phyloP scores from a whole-genome alignment of 2,888 invertebrate species.

The Brenthis hecate region DNA sequence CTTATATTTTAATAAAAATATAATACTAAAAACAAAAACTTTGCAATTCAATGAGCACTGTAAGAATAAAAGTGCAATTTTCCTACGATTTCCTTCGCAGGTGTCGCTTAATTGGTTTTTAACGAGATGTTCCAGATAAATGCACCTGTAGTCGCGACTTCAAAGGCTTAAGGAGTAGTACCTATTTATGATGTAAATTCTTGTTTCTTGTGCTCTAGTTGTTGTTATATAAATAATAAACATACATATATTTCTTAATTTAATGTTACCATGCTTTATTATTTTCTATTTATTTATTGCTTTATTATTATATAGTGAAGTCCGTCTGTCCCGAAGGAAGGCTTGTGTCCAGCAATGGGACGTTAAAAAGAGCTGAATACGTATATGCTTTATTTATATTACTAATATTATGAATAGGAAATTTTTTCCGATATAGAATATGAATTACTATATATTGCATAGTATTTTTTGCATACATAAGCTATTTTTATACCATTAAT shows the following conservation, averaged over 20 bases:
- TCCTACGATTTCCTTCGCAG: constrained; percentile 34
- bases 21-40: constrained; percentile 27
- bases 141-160: constrained; percentile 23
- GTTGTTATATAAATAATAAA: no score
- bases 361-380: no score
- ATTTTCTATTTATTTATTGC: background rate
- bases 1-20: constrained; percentile 2
- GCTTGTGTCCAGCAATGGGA: no score
- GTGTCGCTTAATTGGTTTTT: constrained; percentile 40
- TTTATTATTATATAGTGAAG: background rate
- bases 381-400: no score
- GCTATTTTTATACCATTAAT: no score
- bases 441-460: no score
- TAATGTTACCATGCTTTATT: no score
- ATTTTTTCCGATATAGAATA: no score
- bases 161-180: constrained; percentile 14
- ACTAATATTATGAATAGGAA: no score
- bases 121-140: constrained; percentile 35
- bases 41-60: constrained; percentile 25
- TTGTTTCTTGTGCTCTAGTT: background rate
- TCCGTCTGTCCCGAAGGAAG: no score
- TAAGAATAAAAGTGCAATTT: constrained; percentile 38
- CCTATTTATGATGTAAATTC: constrained; percentile 7
- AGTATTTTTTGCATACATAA: no score
- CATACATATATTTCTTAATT: no score